Conservation (phyloP, 2,888 invertebrate species). For the Nephrotoma appendiculata region DNA sequence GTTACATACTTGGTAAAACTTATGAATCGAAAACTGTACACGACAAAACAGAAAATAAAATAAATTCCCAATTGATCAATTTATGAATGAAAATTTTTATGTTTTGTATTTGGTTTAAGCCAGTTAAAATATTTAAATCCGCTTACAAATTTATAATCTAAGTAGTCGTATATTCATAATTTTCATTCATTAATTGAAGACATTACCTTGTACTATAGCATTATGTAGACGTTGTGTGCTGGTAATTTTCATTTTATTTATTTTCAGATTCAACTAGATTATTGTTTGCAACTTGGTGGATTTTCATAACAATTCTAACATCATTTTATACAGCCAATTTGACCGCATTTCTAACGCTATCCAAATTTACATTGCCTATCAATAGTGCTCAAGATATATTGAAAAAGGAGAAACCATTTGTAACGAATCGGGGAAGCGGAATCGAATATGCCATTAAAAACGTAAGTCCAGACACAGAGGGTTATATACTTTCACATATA, state of each 20-base stretch:
- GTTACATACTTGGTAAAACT: no score
- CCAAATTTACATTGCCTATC: conserved; percentile 68
- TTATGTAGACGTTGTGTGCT: conserved; percentile 14
- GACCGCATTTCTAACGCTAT: conserved; percentile 75
- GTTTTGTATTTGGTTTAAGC: no score
- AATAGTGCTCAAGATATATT: conserved; percentile 52
- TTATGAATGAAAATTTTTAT: no score
- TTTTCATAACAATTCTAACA: conserved; percentile 73
- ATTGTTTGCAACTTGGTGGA: conserved; percentile 83
- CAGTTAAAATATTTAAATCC: no score
- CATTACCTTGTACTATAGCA: conserved; percentile 14
- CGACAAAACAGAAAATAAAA: no score
- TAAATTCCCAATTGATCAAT: no score
- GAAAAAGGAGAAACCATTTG: conserved; percentile 51
- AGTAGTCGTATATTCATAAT: background rate
- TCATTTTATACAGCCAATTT: conserved; percentile 85
- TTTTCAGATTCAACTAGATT: conserved; percentile 64
- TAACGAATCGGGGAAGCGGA: conserved; percentile 51
- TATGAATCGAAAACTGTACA: no score
- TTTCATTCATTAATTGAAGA: conserved; percentile 4
- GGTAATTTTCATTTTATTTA: conserved; percentile 9
- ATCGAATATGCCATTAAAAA: conserved; percentile 48
- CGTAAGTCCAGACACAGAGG: conserved; percentile 30
- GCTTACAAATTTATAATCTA: background rate
- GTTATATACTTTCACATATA: background rate